phyloP scores from a whole-genome alignment of 2,113 vertebrate species.

The Redunca redunca region DNA sequence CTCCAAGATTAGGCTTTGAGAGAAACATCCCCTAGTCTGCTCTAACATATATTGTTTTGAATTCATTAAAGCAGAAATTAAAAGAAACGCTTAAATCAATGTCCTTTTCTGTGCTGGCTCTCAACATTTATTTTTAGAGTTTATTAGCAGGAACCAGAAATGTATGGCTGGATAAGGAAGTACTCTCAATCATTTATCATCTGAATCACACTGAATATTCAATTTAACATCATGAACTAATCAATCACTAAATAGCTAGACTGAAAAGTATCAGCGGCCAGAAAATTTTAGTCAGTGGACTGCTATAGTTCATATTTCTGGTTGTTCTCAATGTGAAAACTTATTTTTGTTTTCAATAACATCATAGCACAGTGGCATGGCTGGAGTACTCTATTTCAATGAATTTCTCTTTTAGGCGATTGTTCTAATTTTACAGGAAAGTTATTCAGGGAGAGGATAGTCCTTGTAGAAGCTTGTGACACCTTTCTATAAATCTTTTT shows the following conservation, averaged over 20 bases:
- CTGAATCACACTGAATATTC: constrained; percentile 39
- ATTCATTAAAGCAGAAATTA: not conserved
- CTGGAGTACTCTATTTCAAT: not conserved
- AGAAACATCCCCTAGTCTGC: not conserved
- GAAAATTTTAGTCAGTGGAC: not conserved
- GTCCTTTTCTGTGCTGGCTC: not conserved
- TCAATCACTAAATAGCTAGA: constrained; percentile 36
- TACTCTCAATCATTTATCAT: constrained; percentile 27
- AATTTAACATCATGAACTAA: constrained; percentile 42
- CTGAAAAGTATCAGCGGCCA: not conserved
- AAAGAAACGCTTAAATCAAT: not conserved
- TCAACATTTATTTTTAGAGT: constrained; percentile 49
- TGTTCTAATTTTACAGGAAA: not conserved
- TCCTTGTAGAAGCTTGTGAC: not conserved
- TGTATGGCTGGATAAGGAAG: constrained; percentile 35
- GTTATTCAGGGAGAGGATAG: not conserved
- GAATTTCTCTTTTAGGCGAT: not conserved
- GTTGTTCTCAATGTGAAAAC: not conserved
- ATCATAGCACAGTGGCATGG: not conserved
- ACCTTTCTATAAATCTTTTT: not conserved
- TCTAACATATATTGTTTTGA: not conserved
- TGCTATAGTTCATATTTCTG: not conserved
- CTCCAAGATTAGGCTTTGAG: not conserved
- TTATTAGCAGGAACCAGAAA: constrained; percentile 35
- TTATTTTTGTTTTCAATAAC: not conserved